A percentile compares a stretch with the other conserved stretches of the same genome.
These are phyloP conservation scores for Doris montereyensis DNA, from an alignment of 2,888 invertebrate genomes.

Conservation along the genomic window DNA sequence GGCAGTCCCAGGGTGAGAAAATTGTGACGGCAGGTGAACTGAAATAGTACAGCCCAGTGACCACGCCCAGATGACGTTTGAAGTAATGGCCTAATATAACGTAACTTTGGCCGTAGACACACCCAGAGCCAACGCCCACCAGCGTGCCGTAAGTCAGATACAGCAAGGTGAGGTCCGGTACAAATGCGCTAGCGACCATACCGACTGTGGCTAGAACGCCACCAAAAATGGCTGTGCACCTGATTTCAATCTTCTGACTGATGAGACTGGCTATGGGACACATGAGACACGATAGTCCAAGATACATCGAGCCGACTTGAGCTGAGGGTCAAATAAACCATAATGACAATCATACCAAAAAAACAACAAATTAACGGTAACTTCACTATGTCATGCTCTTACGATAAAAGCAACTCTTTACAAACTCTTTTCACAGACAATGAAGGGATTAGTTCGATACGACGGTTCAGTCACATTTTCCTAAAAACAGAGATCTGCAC, in stretches of 20 bases:
- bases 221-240: conserved; percentile 86
- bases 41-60: conserved; percentile 91
- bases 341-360: no score
- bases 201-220: conserved; percentile 85
- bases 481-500: no score
- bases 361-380: no score
- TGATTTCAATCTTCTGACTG: conserved; percentile 88
- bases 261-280: conserved; percentile 90
- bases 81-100: conserved; percentile 95
- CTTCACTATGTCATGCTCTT: no score
- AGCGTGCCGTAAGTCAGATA: conserved; percentile 91
- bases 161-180: conserved; percentile 81
- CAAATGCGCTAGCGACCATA: conserved; percentile 86
- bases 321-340: no score
- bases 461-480: no score
- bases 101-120: conserved; percentile 92
- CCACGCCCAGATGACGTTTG: conserved; percentile 84
- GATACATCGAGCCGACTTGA: conserved; percentile 88
- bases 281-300: conserved; percentile 90
- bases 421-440: no score
- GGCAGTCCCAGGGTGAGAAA: conserved; percentile 62
- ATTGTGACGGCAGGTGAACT: conserved; percentile 93
- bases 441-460: no score
- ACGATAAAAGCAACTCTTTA: no score
- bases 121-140: conserved; percentile 89